Evolutionary conservation across 2,797 vertebrate genomes (phyloP), one percentile per base, ranked within the genome.

Genomic region (Chloroceryle inda): DNA sequence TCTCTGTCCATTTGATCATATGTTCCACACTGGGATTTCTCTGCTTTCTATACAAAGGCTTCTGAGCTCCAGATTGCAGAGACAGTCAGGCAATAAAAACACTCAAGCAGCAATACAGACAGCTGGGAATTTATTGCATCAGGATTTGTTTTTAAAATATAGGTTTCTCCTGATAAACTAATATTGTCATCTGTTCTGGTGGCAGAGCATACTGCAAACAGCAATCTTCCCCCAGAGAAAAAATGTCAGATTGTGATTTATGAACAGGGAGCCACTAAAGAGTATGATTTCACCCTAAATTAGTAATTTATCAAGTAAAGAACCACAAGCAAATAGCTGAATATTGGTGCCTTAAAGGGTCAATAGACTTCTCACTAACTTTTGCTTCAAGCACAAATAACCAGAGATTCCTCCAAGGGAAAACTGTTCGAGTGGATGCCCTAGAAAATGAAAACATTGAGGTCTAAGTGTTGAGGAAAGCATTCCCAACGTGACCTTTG

Each of bases 221-320:
- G 92, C 95, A 89, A 96, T 95, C 71, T 92, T 91, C 78, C 96
- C 94, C 89, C 53, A 56, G 89, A 96, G 96, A 88, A 96, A 94
- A 91, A 80, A 75, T 84, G 95, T 94, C 97, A 97, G 90, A 92
- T 94, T 93, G 94, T 96, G 96, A 97, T 97, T 97, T 97, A 97
- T 96, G 95, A 96, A 96, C 82, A 96, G 85, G 55, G 96, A 97
- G 88, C 80, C 77, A 84, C 94, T 94, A 96, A 97, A 96, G 96
- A 96, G 85, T 88, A 96, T 94, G 96, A 96, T 96, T 97, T 97
- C 93, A 95, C 96, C 88, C 94, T 95, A 97, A 97, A 97, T 97
- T 95, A 97, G 96, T 96, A 92, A 97, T 96, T 95, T 97, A 96
- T 97, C 94, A 95, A 96, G 93, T 96, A 97, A 96, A 97, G 95